A percentile compares a stretch with the other conserved stretches of the same genome.
These are phyloP conservation scores for Alectura lathami DNA, from an alignment of 2,113 vertebrate species.

Conservation along the genomic window DNA sequence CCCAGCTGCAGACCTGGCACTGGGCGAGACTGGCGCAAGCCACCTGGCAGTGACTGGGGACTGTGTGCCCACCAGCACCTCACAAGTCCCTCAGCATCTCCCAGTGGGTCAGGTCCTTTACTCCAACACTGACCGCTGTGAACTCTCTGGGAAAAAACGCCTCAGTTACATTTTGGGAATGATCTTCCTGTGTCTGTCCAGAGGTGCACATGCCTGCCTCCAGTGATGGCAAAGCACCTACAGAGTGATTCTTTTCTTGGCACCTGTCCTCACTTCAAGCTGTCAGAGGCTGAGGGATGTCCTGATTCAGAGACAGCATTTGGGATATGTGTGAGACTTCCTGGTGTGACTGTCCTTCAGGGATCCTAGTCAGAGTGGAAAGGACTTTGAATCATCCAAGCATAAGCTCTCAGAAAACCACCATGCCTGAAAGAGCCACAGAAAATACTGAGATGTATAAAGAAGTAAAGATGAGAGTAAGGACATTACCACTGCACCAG, in stretches of 20 bases:
- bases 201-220: background rate
- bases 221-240: accelerated
- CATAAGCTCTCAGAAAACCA: background rate
- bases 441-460: background rate
- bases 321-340: background rate
- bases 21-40: background rate
- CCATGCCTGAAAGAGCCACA: background rate
- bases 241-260: accelerated
- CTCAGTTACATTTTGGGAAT: background rate
- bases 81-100: background rate
- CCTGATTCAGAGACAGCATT: background rate
- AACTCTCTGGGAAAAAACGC: background rate
- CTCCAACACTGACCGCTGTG: background rate
- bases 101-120: background rate
- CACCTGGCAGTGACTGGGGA: no score
- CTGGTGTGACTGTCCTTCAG: background rate
- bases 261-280: background rate
- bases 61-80: background rate
- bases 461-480: background rate
- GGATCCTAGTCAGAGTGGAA: background rate
- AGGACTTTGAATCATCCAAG: background rate
- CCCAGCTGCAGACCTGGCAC: background rate
- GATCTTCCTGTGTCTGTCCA: background rate
- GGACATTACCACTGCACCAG: background rate
- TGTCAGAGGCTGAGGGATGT: background rate